Conservation (phyloP, 2,797 vertebrate genomes). For the Pseudochirops corinnae region DNA sequence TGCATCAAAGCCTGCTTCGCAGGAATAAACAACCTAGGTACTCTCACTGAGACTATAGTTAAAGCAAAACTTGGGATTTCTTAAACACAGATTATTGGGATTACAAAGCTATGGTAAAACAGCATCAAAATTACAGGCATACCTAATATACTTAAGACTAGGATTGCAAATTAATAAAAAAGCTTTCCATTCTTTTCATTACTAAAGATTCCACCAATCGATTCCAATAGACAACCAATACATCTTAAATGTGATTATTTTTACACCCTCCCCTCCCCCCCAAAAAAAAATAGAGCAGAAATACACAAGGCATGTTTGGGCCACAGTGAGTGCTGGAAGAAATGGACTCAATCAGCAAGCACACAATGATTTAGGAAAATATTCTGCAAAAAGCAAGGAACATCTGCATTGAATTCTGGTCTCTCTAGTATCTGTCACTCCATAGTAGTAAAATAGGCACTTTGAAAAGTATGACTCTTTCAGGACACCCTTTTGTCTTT, state of each 20-base stretch:
- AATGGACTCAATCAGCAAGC: neutral
- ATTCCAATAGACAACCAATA: conserved; percentile 3
- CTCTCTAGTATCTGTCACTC: neutral
- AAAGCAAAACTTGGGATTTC: conserved; percentile 8
- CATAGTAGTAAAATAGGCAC: neutral
- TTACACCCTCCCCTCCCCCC: too few relatives aligned
- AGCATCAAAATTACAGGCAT: conserved; percentile 31
- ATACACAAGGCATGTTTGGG: neutral
- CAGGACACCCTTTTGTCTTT: neutral
- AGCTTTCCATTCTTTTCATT: conserved; percentile 24
- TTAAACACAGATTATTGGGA: neutral
- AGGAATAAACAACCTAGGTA: conserved; percentile 23
- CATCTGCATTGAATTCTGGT: neutral
- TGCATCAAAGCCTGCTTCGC: conserved; percentile 27
- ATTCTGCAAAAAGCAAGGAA: conserved; percentile 8
- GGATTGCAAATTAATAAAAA: conserved; percentile 20
- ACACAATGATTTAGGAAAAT: neutral
- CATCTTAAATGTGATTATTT: conserved; percentile 16
- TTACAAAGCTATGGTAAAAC: conserved; percentile 45
- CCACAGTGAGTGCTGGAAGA: neutral
- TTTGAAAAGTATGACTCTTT: neutral
- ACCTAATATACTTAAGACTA: neutral
- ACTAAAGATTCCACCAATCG: neutral
- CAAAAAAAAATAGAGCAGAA: neutral
- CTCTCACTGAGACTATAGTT: neutral